Percentiles rank a stretch among this genome's conserved stretches.
Conservation (phyloP, 1,140 invertebrate genomes). For the Vanessa tameamea region DNA sequence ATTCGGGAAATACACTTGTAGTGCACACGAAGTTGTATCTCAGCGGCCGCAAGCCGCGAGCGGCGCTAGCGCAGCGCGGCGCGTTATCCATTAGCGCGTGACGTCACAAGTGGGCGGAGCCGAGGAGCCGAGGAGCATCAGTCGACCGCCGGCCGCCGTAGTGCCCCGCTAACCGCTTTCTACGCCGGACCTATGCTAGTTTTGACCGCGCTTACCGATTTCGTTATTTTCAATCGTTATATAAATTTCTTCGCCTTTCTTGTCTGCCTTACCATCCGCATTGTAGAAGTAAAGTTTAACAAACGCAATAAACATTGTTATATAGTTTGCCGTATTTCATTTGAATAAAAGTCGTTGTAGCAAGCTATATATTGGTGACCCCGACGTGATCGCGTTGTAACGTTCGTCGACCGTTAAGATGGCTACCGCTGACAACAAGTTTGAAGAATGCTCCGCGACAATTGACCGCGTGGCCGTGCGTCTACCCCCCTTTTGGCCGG, state of each 20-base stretch:
- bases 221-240: not conserved
- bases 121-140: not conserved
- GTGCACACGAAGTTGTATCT: too few relatives aligned
- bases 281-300: not conserved
- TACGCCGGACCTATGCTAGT: not conserved
- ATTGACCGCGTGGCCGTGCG: too few relatives aligned
- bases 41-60: too few relatives aligned
- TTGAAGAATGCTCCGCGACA: not conserved
- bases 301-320: not conserved
- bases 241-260: not conserved
- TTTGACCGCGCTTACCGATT: not conserved
- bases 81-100: too few relatives aligned
- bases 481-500: slow-evolving; percentile 3
- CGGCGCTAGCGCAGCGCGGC: too few relatives aligned
- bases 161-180: not conserved
- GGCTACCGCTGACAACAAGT: not conserved
- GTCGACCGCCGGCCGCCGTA: not conserved
- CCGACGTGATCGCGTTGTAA: not conserved
- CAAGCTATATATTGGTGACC: slow-evolving; percentile 3
- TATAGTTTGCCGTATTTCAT: not conserved
- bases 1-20: too few relatives aligned
- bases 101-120: not conserved
- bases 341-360: not conserved
- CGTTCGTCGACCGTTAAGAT: not conserved
- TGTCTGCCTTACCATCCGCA: not conserved